Base-by-base conservation (phyloP, 1,140 invertebrate genomes). In the Harpegnathos saltator region DNA sequence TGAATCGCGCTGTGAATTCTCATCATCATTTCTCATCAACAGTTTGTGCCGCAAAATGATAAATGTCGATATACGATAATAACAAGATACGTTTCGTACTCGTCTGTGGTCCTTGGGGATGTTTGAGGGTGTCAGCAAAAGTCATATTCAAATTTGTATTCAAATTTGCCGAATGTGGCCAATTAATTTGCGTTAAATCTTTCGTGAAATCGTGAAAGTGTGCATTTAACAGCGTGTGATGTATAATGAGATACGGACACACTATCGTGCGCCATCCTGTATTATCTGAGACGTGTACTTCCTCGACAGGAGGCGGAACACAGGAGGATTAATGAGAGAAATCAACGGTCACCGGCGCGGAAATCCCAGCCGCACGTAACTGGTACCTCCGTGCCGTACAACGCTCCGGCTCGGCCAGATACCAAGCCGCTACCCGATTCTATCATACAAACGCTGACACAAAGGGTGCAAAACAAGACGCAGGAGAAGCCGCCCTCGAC, bases 241-340 rank as follows among this genome's bases (percentile, higher is more conserved):
- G n/a, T 29, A 24, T 14, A n/a, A 44, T 44, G 38, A 71, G 11
- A 73, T 48, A 12, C 7, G 15, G 14, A 72, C 38, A 48, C 38
- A 11, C 58, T 66, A 12, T 72, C 29, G 29, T 9, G 38, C 9
- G 5, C 12, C 61, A 72, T 59, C 15, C 38, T 24, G 48, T 62
- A 14, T 58, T 17, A 68, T 19, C 19, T 48, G 65, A 22, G 19
- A 14, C 71, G 22, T 58, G 14, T 44, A 15, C 24, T 5, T 54
- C 50, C 1, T 73, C 90, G 92, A 5, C 95, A 99, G 96, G 98
- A 99, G 93, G 98, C 98, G 0, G 98, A 99, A 92, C 97, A 98
- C 87, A 95, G 98, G 59, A 95, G 98, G 85, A 96, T 98, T 65
- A 95, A 94, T 77, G 97, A 97, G 88, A 96, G 97, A 89, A 96